Conservation (phyloP, 2,113 vertebrate species). For the Entomyzon cyanotis region DNA sequence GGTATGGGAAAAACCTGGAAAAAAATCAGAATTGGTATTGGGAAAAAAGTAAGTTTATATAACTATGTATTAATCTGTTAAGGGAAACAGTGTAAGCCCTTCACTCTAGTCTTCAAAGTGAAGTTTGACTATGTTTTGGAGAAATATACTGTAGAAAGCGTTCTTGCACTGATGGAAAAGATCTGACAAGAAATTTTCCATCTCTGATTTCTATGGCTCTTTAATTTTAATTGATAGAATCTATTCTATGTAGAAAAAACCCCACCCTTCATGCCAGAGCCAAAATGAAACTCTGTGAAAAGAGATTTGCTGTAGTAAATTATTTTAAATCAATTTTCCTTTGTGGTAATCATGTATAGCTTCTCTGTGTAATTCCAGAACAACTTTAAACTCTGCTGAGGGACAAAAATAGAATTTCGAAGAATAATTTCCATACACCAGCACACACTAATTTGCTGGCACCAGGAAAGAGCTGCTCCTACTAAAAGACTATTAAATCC, state of each 20-base stretch:
- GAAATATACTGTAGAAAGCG: neutral
- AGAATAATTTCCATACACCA: conserved; percentile 41
- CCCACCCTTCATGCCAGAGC: neutral
- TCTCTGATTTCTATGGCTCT: conserved; percentile 33
- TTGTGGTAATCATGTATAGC: conserved; percentile 34
- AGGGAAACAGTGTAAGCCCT: neutral
- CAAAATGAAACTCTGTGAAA: conserved; percentile 37
- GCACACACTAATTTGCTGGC: neutral
- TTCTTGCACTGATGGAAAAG: conserved; percentile 8
- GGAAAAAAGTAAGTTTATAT: neutral
- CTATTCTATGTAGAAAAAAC: neutral
- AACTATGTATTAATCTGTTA: neutral
- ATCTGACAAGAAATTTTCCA: neutral
- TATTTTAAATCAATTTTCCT: conserved; percentile 58
- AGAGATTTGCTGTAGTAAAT: conserved; percentile 36
- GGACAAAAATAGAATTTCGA: conserved; percentile 40
- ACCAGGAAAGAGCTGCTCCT: conserved; percentile 10
- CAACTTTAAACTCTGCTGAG: conserved; percentile 31
- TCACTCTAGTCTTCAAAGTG: neutral
- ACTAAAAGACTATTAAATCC: conserved; percentile 32
- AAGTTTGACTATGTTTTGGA: neutral
- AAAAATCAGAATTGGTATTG: neutral
- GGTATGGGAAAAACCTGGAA: neutral
- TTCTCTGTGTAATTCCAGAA: conserved; percentile 39
- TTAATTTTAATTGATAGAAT: conserved; percentile 30